Evolutionary conservation across 2,797 vertebrate species (phyloP), one percentile per base, ranked within the genome.

Genomic region (Allobates femoralis): DNA sequence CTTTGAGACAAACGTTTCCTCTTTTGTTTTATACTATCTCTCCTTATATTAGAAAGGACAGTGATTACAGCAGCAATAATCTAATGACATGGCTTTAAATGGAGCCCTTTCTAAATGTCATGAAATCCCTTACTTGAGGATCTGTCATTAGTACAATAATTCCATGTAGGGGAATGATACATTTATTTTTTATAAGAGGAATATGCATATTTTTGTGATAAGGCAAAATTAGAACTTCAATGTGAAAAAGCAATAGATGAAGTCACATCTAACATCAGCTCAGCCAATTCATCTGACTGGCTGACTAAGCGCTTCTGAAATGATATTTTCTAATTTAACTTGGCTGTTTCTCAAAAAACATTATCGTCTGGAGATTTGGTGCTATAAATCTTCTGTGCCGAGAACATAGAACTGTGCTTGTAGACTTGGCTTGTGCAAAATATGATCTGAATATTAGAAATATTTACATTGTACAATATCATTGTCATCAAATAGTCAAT

Each of bases 201-300:
- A 41, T 74, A 74, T 83, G 34, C 66, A 83, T 83, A 84, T 77
- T 77, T 77, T 77, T 16, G 19, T 66, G 73, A 66, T 77, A 84
- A 84, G 41, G 62, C 41, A 62, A 78, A 84, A 77, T 84, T 67
- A 85, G 46, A 15, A 64, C 80, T 53, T 14, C 7, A 53, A 79
- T 56, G 69, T 34, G 86, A 83, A 5, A 85, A 67, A 73, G 2
- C 74, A 80, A 55, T 23, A 79, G 11, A 14, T 15, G 66, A 37
- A 81, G 16, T 15, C 62, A 3, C 84, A 56, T 76, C 80, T 90
- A 90, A 51, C 4, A 74, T 21, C 67, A 26, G 34, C 34, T 84
- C 51, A 90, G 89, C 84, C 21, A 84, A n/a, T 34, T 85, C 51
- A 15, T 1, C 26, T 78, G 85, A 71, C 18, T 37, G 21, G 11